Conservation (phyloP, 2,113 vertebrate genomes). For the Melanerpes formicivorus region DNA sequence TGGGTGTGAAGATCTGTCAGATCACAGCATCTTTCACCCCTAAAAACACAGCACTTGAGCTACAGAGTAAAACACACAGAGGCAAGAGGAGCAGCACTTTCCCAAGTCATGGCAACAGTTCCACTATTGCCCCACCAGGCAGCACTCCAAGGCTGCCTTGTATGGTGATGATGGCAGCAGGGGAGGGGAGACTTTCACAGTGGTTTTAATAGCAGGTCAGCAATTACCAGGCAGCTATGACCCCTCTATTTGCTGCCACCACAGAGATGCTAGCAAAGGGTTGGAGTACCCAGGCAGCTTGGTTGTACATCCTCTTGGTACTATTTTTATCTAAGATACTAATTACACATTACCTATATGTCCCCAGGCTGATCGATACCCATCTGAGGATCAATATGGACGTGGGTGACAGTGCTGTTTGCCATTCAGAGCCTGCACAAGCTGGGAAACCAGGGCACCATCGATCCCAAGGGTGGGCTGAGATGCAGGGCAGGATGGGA, state of each 20-base stretch:
- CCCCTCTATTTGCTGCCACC: neutral
- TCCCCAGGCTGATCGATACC: constrained; percentile 23
- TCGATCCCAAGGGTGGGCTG: neutral
- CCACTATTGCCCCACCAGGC: neutral
- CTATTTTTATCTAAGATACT: constrained; percentile 35
- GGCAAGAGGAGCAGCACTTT: neutral
- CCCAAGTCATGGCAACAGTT: neutral
- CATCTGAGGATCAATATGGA: neutral
- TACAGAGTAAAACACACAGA: neutral
- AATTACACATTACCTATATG: constrained; percentile 49
- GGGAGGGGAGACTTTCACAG: neutral
- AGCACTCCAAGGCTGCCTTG: neutral
- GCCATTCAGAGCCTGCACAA: constrained; percentile 18
- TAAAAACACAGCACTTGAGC: neutral
- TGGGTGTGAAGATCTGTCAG: neutral
- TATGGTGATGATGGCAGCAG: neutral
- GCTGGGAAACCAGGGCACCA: neutral
- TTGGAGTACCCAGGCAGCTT: neutral
- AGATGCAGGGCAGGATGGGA: neutral
- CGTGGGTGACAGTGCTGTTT: neutral
- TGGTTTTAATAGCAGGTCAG: neutral
- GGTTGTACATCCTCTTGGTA: neutral
- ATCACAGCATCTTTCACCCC: neutral
- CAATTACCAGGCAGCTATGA: neutral
- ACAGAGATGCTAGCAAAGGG: neutral